Evolutionary conservation across 1,140 invertebrate genomes (phyloP).

Genomic region (Bombyx mori): DNA sequence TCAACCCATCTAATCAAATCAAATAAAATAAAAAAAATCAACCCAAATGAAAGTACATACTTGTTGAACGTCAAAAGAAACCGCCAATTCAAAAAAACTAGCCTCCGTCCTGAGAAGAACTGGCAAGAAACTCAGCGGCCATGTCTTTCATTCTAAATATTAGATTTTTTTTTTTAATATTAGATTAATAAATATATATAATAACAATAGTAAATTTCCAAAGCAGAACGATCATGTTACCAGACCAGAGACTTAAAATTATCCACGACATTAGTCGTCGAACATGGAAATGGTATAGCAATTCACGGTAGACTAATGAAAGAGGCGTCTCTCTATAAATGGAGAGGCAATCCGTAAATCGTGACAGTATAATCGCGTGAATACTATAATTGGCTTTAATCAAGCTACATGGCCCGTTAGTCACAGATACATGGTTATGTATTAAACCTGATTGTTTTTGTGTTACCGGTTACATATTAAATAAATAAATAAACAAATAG

Average conservation of each 20-base stretch:
- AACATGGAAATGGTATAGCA: slow-evolving; percentile 31
- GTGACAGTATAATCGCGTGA: slow-evolving; percentile 52
- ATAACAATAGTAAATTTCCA: slow-evolving; percentile 23
- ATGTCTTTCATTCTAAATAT: too few species aligned
- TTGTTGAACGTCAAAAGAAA: too few species aligned
- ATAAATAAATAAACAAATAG: too few species aligned
- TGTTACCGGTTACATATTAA: not conserved
- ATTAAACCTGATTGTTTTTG: too few species aligned
- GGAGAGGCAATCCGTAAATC: slow-evolving; percentile 45
- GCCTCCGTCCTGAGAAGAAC: too few species aligned
- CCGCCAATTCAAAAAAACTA: too few species aligned
- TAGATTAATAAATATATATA: too few species aligned
- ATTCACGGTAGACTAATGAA: slow-evolving; percentile 39
- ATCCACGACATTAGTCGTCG: slow-evolving; percentile 22
- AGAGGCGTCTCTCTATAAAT: slow-evolving; percentile 41
- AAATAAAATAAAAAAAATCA: too few species aligned
- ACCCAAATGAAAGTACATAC: too few species aligned
- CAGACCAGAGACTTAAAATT: slow-evolving; percentile 17
- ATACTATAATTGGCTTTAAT: slow-evolving; percentile 57
- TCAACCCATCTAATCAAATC: too few species aligned
- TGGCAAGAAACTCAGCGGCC: too few species aligned
- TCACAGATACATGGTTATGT: not conserved
- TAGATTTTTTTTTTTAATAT: too few species aligned
- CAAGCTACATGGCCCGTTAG: slow-evolving; percentile 48
- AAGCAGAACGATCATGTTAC: slow-evolving; percentile 17